These are phyloP conservation scores for Eutrigla gurnardus DNA, from an alignment of 2,797 vertebrate genomes.

Conservation along the genomic window DNA sequence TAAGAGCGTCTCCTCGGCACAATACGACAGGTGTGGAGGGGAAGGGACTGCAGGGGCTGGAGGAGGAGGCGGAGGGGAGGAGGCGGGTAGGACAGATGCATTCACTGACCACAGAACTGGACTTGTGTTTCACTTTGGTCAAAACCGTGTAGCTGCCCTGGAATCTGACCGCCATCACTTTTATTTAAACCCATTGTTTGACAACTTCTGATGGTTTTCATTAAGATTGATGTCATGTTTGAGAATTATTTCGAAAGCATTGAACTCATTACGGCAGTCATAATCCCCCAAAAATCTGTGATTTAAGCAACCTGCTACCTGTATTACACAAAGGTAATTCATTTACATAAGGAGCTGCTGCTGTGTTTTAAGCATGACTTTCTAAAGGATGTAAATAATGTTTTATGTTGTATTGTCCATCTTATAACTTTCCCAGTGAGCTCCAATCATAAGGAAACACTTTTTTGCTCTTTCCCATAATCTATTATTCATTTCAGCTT, in stretches of 20 bases:
- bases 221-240: neutral
- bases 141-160: neutral
- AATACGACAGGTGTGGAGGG: constrained; percentile 76
- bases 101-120: constrained; percentile 39
- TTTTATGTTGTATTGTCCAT: constrained; percentile 5
- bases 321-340: neutral
- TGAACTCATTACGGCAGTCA: neutral
- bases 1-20: constrained; percentile 76
- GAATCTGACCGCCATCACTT: neutral
- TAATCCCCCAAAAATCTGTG: neutral
- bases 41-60: constrained; percentile 72
- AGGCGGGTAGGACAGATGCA: constrained; percentile 19
- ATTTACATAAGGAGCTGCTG: neutral
- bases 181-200: neutral
- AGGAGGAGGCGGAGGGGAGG: constrained; percentile 34
- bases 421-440: constrained; percentile 10
- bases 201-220: neutral
- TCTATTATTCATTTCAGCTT: constrained; percentile 48
- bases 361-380: neutral
- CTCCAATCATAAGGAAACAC: constrained; percentile 37
- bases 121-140: constrained; percentile 27
- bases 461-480: constrained; percentile 29
- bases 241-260: neutral
- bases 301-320: neutral
- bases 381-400: neutral